Evolutionary conservation across 2,888 invertebrate genomes (phyloP).

Genomic region (Trichopria drosophilae): DNA sequence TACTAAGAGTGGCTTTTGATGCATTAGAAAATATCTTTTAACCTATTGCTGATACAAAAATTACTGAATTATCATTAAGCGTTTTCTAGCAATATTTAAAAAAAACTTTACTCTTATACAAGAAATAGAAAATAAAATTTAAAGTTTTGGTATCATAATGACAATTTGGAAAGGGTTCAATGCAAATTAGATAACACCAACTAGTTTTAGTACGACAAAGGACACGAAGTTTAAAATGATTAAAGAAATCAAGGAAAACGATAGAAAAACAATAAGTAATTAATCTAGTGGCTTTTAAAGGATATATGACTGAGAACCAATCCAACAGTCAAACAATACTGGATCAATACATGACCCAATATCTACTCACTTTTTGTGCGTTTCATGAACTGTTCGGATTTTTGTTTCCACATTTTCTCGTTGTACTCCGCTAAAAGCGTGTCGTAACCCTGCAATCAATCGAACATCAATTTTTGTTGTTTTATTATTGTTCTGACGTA

Average conservation of each 20-base stretch:
- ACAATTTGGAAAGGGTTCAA: no score
- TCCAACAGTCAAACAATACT: conserved; percentile 7
- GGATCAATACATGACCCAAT: no score
- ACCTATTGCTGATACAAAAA: no score
- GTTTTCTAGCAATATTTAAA: no score
- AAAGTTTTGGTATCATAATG: no score
- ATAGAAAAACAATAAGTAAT: conserved; percentile 7
- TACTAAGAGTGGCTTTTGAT: no score
- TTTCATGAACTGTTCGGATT: conserved; percentile 82
- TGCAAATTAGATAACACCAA: no score
- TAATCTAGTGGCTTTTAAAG: not conserved
- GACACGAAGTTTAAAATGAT: no score
- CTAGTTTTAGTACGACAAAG: no score
- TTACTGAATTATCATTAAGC: no score
- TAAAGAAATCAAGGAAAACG: no score
- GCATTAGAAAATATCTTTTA: no score
- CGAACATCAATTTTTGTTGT: conserved; percentile 35
- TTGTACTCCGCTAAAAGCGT: conserved; percentile 73
- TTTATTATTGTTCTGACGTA: not conserved
- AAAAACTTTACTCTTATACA: not conserved
- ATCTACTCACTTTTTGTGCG: conserved; percentile 88
- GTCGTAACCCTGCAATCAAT: conserved; percentile 76
- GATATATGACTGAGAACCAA: conserved; percentile 4
- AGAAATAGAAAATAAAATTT: not conserved
- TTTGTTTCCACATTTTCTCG: conserved; percentile 88